phyloP scores from a whole-genome alignment of 2,113 vertebrate genomes.

The Centrocercus urophasianus region DNA sequence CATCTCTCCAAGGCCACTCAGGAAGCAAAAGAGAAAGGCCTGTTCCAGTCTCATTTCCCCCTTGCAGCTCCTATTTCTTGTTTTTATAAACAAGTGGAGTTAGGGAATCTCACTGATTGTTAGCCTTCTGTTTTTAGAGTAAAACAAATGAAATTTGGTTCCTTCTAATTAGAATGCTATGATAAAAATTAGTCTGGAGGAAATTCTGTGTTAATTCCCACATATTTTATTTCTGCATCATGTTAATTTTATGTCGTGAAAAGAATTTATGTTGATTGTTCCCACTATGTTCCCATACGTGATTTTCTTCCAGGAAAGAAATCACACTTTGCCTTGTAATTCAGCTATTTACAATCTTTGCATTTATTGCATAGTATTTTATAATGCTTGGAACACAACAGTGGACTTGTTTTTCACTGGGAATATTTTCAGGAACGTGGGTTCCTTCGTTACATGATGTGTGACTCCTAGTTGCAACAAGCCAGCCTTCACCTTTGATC shows the following conservation, averaged over 20 bases:
- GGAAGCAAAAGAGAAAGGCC: not conserved
- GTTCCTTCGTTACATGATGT: not conserved
- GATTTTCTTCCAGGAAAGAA: slow-evolving; percentile 1
- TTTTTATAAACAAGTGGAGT: not conserved
- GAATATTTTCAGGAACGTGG: not conserved
- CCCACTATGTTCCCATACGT: not conserved
- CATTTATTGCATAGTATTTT: not conserved
- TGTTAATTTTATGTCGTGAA: not conserved
- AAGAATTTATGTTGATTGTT: not conserved
- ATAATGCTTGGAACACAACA: not conserved
- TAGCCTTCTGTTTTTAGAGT: not conserved
- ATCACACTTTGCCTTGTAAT: not conserved
- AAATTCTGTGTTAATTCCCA: not conserved
- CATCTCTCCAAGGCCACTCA: not conserved
- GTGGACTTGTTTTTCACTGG: not conserved
- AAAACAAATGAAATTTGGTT: not conserved
- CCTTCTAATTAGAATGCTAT: not conserved
- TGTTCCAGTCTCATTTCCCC: not conserved
- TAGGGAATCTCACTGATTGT: not conserved
- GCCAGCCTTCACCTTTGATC: not conserved
- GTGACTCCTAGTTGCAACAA: not conserved
- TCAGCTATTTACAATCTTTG: not conserved
- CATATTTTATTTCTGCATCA: not conserved
- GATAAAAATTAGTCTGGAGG: not conserved
- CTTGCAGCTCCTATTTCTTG: not conserved